Evolutionary conservation across 2,113 vertebrate genomes (phyloP), one percentile per base, ranked within the genome.

Genomic region (Cynoglossus semilaevis): DNA sequence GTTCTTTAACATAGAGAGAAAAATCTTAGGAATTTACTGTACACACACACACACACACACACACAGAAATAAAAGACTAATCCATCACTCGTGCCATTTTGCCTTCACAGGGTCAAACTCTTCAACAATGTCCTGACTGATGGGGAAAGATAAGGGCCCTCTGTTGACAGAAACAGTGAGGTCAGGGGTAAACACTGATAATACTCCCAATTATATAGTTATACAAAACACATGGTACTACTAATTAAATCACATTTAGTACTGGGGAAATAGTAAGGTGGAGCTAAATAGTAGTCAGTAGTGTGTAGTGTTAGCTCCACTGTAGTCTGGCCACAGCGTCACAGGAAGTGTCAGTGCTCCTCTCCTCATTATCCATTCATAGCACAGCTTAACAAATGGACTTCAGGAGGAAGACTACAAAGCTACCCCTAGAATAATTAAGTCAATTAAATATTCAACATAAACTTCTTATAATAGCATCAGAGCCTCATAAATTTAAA

Each of bases 81-180:
- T 91, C 89, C 84, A 91, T 90, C 89, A 91, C 80, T 77, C 18
- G 52, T 84, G 86, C 80, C 85, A 84, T 81, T 87, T 76, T 73
- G 74, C 75, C 80, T 91, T 87, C 77, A 69, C 82, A 64, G 61
- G 86, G 73, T 82, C 76, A 47, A 63, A 74, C 74, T 87, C 82
- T 72, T 82, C 51, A 87, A 88, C 87, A 84, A 85, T 80, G 71
- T 52, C 53, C 72, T 87, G 85, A 90, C 67, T 86, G 83, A 89
- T 85, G 74, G 69, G 63, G 48, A 73, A 72, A 84, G 83, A 90
- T 86, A 90, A 89, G 82, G 66, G 49, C 70, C 64, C 65, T 69
- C 71, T 86, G 82, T 81, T 85, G 86, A 78, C 84, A 69, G 70
- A 76, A 81, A 70, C 37, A 69, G 56, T 66, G 51, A 70, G 66